These are phyloP conservation scores for Sakesphorus luctuosus DNA, from an alignment of 2,113 vertebrate species.

Conservation along the genomic window DNA sequence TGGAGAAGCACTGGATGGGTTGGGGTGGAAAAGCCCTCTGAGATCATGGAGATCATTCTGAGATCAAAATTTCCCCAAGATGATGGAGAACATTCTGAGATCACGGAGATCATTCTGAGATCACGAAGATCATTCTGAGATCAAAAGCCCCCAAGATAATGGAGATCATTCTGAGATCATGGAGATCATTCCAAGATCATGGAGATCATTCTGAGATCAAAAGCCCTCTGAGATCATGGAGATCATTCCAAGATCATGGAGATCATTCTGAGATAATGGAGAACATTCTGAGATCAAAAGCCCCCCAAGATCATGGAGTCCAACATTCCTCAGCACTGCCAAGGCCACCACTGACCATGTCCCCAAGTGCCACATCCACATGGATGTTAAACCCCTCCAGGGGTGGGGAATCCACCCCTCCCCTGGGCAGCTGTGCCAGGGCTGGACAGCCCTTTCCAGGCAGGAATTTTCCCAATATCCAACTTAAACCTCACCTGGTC, in stretches of 20 bases:
- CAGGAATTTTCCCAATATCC: accelerated
- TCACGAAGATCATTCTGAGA: too few species aligned
- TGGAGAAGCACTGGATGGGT: accelerated
- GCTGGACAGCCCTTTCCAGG: neutral
- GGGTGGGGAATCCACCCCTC: neutral
- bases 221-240: too few species aligned
- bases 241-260: too few species aligned
- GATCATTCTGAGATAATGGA: too few species aligned
- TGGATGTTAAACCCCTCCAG: accelerated
- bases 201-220: too few species aligned
- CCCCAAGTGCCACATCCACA: neutral
- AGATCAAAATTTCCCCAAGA: too few species aligned
- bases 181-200: too few species aligned
- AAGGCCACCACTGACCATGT: accelerated
- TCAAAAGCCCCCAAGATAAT: too few species aligned
- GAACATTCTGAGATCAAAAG: neutral
- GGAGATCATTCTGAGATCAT: too few species aligned
- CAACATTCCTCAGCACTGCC: neutral
- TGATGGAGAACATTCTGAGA: too few species aligned
- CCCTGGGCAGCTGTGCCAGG: neutral
- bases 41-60: too few species aligned
- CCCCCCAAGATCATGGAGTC: accelerated
- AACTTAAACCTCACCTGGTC: accelerated
- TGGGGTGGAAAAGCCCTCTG: neutral
- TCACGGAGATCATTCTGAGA: too few species aligned